Conservation (phyloP, 2,888 invertebrate species). For the Mythimna impura region DNA sequence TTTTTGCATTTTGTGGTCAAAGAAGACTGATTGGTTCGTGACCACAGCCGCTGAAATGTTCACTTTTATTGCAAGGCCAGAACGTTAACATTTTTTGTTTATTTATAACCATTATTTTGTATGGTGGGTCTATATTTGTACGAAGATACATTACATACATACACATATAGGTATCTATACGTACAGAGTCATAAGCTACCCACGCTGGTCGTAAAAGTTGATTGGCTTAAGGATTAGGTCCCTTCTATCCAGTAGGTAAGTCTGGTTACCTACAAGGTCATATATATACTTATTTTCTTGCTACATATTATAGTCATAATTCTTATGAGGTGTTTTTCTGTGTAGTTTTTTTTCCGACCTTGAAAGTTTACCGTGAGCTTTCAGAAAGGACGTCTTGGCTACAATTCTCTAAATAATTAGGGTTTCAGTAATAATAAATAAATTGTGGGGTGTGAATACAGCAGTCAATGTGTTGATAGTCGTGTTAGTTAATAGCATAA, state of each 20-base stretch:
- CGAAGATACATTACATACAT: not conserved
- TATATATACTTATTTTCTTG: not conserved
- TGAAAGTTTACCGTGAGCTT: too few relatives aligned
- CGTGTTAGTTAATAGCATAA: too few relatives aligned
- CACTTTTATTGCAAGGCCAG: slow-evolving; percentile 32
- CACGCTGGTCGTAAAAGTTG: slow-evolving; percentile 50
- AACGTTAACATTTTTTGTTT: slow-evolving; percentile 20
- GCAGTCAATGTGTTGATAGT: too few relatives aligned
- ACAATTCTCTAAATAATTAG: too few relatives aligned
- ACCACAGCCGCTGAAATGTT: slow-evolving; percentile 38
- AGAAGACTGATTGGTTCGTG: slow-evolving; percentile 37
- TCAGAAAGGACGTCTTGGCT: too few relatives aligned
- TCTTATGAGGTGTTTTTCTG: not conserved
- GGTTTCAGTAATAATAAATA: too few relatives aligned
- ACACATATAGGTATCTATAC: not conserved
- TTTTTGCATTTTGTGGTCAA: slow-evolving; percentile 39
- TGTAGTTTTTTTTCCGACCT: too few relatives aligned
- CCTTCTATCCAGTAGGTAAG: slow-evolving; percentile 1
- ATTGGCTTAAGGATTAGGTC: slow-evolving; percentile 37
- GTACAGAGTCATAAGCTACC: slow-evolving; percentile 35
- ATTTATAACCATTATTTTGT: slow-evolving; percentile 35
- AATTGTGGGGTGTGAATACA: too few relatives aligned
- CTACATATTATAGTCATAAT: not conserved
- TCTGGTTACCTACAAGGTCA: slow-evolving; percentile 9
- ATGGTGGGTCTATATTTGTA: not conserved